Base-by-base conservation (phyloP, 2,888 invertebrate species). In the Trisateles emortualis region DNA sequence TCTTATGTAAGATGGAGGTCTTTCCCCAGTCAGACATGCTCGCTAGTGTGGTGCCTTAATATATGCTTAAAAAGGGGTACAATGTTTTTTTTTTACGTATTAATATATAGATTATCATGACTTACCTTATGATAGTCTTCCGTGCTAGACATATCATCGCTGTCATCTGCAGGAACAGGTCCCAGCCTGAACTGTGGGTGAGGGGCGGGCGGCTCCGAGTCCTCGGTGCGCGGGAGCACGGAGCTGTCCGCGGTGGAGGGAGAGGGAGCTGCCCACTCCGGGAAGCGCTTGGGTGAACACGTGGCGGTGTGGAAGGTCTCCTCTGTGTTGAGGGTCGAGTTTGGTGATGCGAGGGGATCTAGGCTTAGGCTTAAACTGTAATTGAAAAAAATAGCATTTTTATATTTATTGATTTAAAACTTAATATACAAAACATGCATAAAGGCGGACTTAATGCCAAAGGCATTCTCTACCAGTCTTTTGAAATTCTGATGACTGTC, bases 291-390 rank as follows among this genome's bases (percentile, higher is more conserved):
- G 17, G 81, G 84, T 19, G 92, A 94, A 0, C 95, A 94, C 4
- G 95, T 93, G 0, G 96, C 96, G 14, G 96, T 96, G 86, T 96
- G 96, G 87, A 96, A 97, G 0, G 96, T 95, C 72, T 95, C 96
- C 58, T 94, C 95, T n/a, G 95, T 81, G 48, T 95, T 84, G 0
- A 89, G 68, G 0, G 81, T 81, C 3, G 92, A 84, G 47, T 88
- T 89, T 0, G 93, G 91, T 0, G 93, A 93, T 10, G 93, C 81
- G 0, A 93, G 87, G 13, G 94, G 93, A 68, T 94, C 95, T 54
- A 96, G 86, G 77, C 96, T 95, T 40, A 97, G 87, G 53, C 95
- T 96, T 47, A 97, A 87, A 59, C 96, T 96, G 79, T 24, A 81
- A 79, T 61, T 51, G 46, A 63, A 50, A 39, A 54, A n/a, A n/a